Evolutionary conservation across 2,113 vertebrate species (phyloP).

Genomic region (Rhinolophus ferrumequinum): DNA sequence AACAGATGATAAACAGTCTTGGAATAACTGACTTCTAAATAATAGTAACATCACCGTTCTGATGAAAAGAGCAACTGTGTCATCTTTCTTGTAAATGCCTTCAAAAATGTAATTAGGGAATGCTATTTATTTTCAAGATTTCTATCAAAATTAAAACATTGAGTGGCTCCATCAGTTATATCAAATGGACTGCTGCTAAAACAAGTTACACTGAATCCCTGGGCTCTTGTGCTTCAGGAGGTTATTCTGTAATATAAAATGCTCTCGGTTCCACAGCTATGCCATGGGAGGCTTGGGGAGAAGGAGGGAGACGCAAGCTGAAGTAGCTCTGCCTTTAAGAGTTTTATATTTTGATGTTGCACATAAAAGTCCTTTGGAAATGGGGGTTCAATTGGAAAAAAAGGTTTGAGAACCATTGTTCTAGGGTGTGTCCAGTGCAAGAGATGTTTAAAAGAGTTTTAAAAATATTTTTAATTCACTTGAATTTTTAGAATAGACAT

Average conservation of each 20-base stretch:
- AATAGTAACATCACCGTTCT: background rate
- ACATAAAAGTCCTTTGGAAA: background rate
- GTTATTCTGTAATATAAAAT: no score
- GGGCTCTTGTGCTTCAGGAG: background rate
- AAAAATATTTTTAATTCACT: background rate
- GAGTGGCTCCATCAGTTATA: background rate
- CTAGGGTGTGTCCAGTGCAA: background rate
- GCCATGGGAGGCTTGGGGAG: background rate
- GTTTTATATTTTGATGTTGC: background rate
- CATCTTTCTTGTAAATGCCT: background rate
- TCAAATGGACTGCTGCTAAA: background rate
- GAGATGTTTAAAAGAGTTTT: background rate
- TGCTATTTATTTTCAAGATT: background rate
- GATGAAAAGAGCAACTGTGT: background rate
- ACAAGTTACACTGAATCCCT: background rate
- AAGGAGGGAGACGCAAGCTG: background rate
- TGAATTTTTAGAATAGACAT: background rate
- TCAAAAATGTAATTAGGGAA: background rate
- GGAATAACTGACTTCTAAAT: background rate
- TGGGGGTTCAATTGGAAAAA: background rate
- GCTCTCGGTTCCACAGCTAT: background rate
- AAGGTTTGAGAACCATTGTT: background rate
- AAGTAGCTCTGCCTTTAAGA: background rate
- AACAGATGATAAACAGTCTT: background rate
- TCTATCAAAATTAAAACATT: conserved; percentile 19